Conservation (phyloP, 2,888 invertebrate genomes). For the Tenodera sinensis region DNA sequence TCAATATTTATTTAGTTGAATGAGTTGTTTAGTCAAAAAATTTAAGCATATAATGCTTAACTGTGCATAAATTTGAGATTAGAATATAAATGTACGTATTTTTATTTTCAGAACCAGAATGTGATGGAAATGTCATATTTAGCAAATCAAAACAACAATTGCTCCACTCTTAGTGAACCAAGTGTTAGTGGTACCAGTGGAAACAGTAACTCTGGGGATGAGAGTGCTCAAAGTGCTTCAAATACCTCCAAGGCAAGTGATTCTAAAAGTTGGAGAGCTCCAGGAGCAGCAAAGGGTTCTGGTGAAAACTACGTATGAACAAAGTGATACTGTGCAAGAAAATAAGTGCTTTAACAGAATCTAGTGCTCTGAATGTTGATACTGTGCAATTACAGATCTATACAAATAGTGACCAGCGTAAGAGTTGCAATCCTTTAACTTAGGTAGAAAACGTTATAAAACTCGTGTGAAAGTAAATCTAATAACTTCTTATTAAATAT, state of each 20-base stretch:
- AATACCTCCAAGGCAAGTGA: not conserved
- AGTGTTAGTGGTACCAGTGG: slow-evolving; percentile 20
- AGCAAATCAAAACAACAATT: slow-evolving; percentile 61
- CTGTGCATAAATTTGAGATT: not conserved
- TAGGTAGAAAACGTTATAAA: too few species aligned
- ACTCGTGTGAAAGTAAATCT: not conserved
- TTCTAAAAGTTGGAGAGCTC: slow-evolving; percentile 8
- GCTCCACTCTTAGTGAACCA: slow-evolving; percentile 35
- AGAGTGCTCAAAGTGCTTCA: not conserved
- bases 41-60: not conserved
- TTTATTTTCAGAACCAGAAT: slow-evolving; percentile 47
- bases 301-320: slow-evolving; percentile 23
- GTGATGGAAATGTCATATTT: slow-evolving; percentile 67
- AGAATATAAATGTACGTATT: not conserved
- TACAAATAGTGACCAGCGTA: not conserved
- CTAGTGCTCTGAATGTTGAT: not conserved
- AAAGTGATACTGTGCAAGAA: not conserved
- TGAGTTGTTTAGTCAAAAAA: not conserved
- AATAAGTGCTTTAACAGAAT: not conserved
- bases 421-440: too few species aligned
- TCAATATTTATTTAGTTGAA: too few species aligned
- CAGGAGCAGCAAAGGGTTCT: not conserved
- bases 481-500: not conserved
- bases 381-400: not conserved
- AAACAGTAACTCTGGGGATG: slow-evolving; percentile 19